A percentile compares a stretch with the other conserved stretches of the same genome.
Conservation (phyloP, 1,140 invertebrate genomes). For the Drosophila subpulchrella region DNA sequence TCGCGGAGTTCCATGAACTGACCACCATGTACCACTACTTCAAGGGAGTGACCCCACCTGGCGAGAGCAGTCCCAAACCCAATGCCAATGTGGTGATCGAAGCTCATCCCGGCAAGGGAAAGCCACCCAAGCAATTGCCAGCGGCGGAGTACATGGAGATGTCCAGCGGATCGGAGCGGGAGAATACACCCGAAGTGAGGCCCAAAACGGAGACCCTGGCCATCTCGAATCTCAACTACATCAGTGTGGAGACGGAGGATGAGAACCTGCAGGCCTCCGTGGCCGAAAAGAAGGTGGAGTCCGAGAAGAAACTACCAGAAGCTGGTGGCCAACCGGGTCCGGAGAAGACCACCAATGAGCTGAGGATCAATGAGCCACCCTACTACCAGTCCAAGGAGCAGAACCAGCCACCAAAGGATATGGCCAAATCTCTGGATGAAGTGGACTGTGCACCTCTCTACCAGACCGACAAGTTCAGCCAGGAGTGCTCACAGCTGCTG, state of each 20-base stretch:
- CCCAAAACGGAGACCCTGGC: constrained; percentile 72
- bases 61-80: constrained; percentile 49
- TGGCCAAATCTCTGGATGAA: constrained; percentile 61
- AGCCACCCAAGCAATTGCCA: constrained; percentile 64
- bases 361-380: constrained; percentile 80
- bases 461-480: constrained; percentile 79
- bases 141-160: constrained; percentile 83
- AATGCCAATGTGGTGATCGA: constrained; percentile 63
- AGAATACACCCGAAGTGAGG: constrained; percentile 72
- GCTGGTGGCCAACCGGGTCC: constrained; percentile 33
- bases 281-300: constrained; percentile 72
- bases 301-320: constrained; percentile 64
- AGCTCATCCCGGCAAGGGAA: constrained; percentile 53
- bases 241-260: constrained; percentile 80
- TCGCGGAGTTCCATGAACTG: constrained; percentile 92
- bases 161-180: constrained; percentile 81
- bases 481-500: constrained; percentile 80
- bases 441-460: constrained; percentile 60
- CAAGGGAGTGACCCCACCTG: constrained; percentile 88
- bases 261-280: constrained; percentile 73
- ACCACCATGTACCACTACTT: constrained; percentile 93
- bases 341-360: constrained; percentile 76
- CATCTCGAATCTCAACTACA: constrained; percentile 83
- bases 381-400: constrained; percentile 83
- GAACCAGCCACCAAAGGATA: constrained; percentile 48